Base-by-base conservation (phyloP, 53 echinoderm and acorn worm species). In the Temnopleurus reevesii region DNA sequence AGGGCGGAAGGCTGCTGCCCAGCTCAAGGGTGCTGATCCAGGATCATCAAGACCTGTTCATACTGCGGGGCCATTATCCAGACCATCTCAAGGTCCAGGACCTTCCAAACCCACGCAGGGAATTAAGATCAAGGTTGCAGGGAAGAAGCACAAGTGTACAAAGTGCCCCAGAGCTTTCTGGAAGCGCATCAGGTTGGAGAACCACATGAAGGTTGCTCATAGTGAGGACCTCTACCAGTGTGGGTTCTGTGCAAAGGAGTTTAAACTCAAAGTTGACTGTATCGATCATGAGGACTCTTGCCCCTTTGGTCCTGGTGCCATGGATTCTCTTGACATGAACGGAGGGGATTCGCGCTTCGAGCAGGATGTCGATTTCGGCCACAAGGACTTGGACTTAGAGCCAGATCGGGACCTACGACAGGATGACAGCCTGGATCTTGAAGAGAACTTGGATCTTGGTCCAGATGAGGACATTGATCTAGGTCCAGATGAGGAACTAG, bases 1-100 rank as follows among this genome's bases (percentile, higher is more conserved):
- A 15, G 85, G 85, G 17, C 45, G 85, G 35, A 85, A 85, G 46
- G 85, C 85, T 4, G 85, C 85, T 45, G 85, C 85, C 58, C 46
- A 85, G 38, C 85, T 85, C 28, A 85, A 85, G 61, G 23, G 19
- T 27, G 45, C 26, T 21, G 60, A 44, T 25, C 15, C 2, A 23
- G 46, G 46, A 2, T n/a, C n/a, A n/a, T n/a, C n/a, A n/a, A n/a
- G n/a, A n/a, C n/a, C n/a, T n/a, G n/a, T n/a, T n/a, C n/a, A n/a
- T n/a, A n/a, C n/a, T n/a, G n/a, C n/a, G n/a, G 24, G 60, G 12
- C 6, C 15, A 19, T 6, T 17, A 9, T 12, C 5, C n/a, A 83
- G 30, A 36, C 35, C 53, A 0, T 21, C 54, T 19, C n/a, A n/a
- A n/a, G n/a, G n/a, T n/a, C n/a, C n/a, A n/a, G n/a, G n/a, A n/a